Evolutionary conservation across 2,888 invertebrate species (phyloP), one percentile per base, ranked within the genome.

Genomic region (Acutogordius australiensis): DNA sequence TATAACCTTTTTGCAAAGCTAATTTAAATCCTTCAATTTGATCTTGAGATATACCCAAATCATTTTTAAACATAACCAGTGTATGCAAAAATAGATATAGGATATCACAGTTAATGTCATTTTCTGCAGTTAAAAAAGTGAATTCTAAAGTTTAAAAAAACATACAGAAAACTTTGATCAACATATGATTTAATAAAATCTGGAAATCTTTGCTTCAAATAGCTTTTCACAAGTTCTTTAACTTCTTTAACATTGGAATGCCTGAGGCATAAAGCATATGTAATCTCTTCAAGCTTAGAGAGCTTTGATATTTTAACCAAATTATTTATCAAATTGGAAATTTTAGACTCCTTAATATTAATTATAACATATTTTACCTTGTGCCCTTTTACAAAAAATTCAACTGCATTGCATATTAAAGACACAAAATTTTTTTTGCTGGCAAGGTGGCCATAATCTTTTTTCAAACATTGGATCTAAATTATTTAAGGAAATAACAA

Each of bases 221-320:
- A 83, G 67, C 8, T 18, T 57, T 57, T 57, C 29, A 29, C 18
- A 57, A 18, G 13, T 27, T 75, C 75, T 63, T 79, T 77, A 62
- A 82, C 77, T 67, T 87, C 86, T 58, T 78, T 69, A 70, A 80
- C 81, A 56, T 79, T 77, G 23, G 86, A 85, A 68, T 83, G 79
- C 65, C 81, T 78, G 64, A 88, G 74, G 63, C 84, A 81, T 67
- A 90, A 76, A 62, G 84, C 83, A 72, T 88, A 80, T 60, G 83
- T 81, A 68, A 87, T 82, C 77, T 90, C 88, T 74, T 87, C 84
- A 57, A 86, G 81, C 66, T 82, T 79, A 63, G 81, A 81, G 68
- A 88, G 78, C 70, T 81, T 81, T 68, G 87, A 78, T 67, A 82
- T 78, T 76, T 83, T 81, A 72, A 82, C 81, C 67, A 90, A 76